Conservation (phyloP, 2,888 invertebrate genomes). For the Orchesellides sinensis region DNA sequence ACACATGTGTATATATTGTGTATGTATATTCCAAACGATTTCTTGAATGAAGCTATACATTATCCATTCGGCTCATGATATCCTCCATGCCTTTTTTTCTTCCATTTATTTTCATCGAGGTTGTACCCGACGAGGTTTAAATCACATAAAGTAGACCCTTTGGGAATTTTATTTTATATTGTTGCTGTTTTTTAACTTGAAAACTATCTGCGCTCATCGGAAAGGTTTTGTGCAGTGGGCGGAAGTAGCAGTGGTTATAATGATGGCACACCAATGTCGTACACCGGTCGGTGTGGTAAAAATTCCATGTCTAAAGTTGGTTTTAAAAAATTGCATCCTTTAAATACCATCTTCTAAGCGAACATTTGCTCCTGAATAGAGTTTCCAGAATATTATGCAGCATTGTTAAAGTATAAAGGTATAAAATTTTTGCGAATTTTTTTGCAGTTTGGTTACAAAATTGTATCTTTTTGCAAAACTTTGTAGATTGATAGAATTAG, state of each 20-base stretch:
- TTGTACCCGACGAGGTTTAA: constrained; percentile 9
- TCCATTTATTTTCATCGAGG: constrained; percentile 38
- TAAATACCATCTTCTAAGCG: too few species aligned
- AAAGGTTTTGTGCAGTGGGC: not conserved
- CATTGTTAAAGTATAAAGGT: too few species aligned
- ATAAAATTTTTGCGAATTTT: too few species aligned
- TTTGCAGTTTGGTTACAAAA: too few species aligned
- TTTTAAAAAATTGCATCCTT: too few species aligned
- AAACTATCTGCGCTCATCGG: not conserved
- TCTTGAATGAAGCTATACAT: constrained; percentile 28
- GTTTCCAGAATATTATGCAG: too few species aligned
- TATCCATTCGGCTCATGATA: constrained; percentile 13
- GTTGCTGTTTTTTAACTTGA: not conserved
- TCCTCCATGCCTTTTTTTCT: not conserved
- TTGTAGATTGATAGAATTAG: too few species aligned
- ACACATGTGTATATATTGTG: not conserved
- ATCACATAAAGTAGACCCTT: constrained; percentile 14
- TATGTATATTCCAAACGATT: not conserved
- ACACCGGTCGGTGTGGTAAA: too few species aligned
- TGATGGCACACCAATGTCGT: constrained; percentile 14
- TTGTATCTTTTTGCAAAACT: too few species aligned
- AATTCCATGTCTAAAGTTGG: too few species aligned
- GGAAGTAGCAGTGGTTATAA: not conserved
- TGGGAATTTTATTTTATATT: constrained; percentile 24
- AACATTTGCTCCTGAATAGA: too few species aligned